phyloP scores from a whole-genome alignment of 2,113 vertebrate genomes.

The Baryphthengus martii region DNA sequence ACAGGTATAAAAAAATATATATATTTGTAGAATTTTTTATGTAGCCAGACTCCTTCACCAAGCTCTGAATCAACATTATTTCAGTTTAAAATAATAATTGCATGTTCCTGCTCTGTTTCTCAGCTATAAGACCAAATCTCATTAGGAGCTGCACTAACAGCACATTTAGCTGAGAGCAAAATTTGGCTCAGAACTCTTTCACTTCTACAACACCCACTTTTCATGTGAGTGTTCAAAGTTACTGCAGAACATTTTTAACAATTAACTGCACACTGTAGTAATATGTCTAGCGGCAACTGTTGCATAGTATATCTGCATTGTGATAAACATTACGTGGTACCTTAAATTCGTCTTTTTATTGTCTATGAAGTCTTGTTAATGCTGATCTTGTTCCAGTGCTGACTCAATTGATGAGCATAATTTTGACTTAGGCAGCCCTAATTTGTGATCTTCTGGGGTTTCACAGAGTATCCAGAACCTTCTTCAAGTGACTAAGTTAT shows the following conservation, averaged over 20 bases:
- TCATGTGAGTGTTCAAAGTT: background rate
- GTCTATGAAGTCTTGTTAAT: slow-evolving; percentile 6
- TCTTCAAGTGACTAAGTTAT: slow-evolving; percentile 7
- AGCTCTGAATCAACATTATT: background rate
- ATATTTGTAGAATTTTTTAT: background rate
- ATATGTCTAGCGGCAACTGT: background rate
- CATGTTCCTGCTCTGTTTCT: background rate
- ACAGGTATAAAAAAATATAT: background rate
- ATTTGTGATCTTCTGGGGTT: background rate
- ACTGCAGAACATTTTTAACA: background rate
- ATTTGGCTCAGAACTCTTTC: background rate
- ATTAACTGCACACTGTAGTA: background rate
- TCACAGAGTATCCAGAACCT: slow-evolving; percentile 19
- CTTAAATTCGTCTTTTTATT: slow-evolving; percentile 37
- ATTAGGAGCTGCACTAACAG: slow-evolving; percentile 8
- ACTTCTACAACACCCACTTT: background rate
- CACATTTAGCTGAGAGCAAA: background rate
- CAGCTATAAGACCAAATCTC: background rate
- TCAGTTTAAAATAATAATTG: background rate
- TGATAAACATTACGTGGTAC: background rate
- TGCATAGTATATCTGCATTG: background rate
- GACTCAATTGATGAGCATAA: slow-evolving; percentile 45
- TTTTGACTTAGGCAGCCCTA: slow-evolving; percentile 35
- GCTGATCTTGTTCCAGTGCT: slow-evolving; percentile 25
- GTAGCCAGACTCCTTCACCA: background rate